Evolutionary conservation across 2,888 invertebrate genomes (phyloP).

Genomic region (Gisinianus flammeolus): DNA sequence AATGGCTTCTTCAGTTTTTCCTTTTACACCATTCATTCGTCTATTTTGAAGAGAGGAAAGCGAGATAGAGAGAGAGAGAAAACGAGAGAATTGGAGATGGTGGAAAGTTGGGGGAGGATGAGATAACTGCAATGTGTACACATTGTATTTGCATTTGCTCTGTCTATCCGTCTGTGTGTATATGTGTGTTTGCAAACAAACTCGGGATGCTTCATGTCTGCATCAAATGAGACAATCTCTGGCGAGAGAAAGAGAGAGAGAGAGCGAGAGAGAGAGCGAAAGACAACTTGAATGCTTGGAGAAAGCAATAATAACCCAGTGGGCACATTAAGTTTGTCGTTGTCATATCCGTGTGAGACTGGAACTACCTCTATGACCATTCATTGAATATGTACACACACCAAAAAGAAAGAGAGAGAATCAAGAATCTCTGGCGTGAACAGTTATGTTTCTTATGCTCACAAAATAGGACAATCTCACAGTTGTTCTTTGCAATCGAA

Average conservation of each 20-base stretch:
- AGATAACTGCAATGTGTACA: too few relatives aligned
- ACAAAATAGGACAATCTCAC: too few relatives aligned
- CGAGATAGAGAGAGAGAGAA: too few relatives aligned
- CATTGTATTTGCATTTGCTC: too few relatives aligned
- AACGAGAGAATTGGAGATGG: too few relatives aligned
- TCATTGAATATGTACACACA: conserved; percentile 8
- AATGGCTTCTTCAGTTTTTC: conserved; percentile 32
- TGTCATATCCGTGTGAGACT: conserved; percentile 6
- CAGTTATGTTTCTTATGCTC: too few relatives aligned
- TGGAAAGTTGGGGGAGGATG: too few relatives aligned
- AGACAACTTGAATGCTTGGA: not conserved
- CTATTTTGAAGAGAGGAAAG: not conserved
- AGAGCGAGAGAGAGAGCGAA: too few relatives aligned
- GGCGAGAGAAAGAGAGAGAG: not conserved
- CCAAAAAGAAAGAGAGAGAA: too few relatives aligned
- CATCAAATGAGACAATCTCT: not conserved
- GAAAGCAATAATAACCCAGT: conserved; percentile 33
- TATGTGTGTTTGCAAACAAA: not conserved
- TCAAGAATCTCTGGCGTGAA: too few relatives aligned
- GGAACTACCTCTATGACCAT: not conserved
- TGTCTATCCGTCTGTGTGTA: not conserved
- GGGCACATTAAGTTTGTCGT: conserved; percentile 29
- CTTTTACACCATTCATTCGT: not conserved
- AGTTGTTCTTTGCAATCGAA: too few relatives aligned
- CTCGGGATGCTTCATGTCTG: too few relatives aligned